These are phyloP conservation scores for Zeuzera pyrina DNA, from an alignment of 2,888 invertebrate species.

Conservation along the genomic window DNA sequence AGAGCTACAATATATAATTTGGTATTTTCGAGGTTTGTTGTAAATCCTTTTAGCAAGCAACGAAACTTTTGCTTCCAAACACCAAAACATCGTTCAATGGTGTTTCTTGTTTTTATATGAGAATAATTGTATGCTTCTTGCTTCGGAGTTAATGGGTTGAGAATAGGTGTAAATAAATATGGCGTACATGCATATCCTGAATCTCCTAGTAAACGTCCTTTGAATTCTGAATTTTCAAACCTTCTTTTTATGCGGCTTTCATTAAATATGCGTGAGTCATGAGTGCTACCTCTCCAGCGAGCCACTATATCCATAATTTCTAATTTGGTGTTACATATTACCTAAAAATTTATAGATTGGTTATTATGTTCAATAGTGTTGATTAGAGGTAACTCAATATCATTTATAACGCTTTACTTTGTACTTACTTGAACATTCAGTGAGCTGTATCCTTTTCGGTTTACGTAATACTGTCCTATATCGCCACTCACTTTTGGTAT, in stretches of 20 bases:
- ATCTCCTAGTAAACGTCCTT: conserved; percentile 10
- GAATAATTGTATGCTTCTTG: too few species aligned
- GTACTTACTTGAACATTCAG: too few species aligned
- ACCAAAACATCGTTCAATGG: conserved; percentile 14
- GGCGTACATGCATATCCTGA: conserved; percentile 8
- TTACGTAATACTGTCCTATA: conserved; percentile 10
- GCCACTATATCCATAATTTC: conserved; percentile 9
- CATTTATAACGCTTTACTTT: too few species aligned
- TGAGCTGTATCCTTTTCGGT: conserved; percentile 11
- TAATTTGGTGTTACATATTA: conserved; percentile 7
- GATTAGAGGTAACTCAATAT: too few species aligned
- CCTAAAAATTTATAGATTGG: too few species aligned
- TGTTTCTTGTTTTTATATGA: too few species aligned
- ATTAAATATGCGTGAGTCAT: conserved; percentile 10
- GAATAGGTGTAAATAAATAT: too few species aligned
- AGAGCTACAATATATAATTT: conserved; percentile 1
- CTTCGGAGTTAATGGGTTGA: too few species aligned
- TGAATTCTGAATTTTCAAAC: conserved; percentile 9
- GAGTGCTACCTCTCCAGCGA: conserved; percentile 10
- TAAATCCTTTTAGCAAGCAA: conserved; percentile 11
- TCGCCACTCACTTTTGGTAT: conserved; percentile 11
- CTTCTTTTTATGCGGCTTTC: conserved; percentile 8
- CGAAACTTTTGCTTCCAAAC: conserved; percentile 14
- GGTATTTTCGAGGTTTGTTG: neutral
- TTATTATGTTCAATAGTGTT: too few species aligned